phyloP scores from a whole-genome alignment of 2,797 vertebrate species.

The Hoplostethus atlanticus region DNA sequence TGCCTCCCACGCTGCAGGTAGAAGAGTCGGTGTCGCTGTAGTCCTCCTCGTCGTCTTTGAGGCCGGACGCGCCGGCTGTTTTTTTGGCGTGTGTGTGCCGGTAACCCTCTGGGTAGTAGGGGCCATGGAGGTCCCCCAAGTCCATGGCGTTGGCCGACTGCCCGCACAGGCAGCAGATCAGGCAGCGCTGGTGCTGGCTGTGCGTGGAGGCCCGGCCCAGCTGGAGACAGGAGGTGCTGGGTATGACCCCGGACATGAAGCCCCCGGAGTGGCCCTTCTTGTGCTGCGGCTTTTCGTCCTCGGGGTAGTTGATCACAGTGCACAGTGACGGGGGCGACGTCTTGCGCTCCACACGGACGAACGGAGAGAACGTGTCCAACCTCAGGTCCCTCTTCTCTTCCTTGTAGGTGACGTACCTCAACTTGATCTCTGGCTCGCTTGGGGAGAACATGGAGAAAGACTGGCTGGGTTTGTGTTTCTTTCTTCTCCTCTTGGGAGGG shows the following conservation, averaged over 20 bases:
- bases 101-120: slow-evolving; percentile 84
- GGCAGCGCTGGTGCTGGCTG: slow-evolving; percentile 59
- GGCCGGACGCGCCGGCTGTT: slow-evolving; percentile 30
- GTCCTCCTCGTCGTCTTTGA: slow-evolving; percentile 69
- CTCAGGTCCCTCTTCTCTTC: slow-evolving; percentile 79
- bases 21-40: slow-evolving; percentile 82
- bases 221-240: slow-evolving; percentile 81
- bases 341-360: slow-evolving; percentile 69
- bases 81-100: slow-evolving; percentile 61
- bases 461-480: slow-evolving; percentile 54
- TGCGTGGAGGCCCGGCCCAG: slow-evolving; percentile 73
- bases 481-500: slow-evolving; percentile 66
- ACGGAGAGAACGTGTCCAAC: slow-evolving; percentile 79
- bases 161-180: slow-evolving; percentile 85
- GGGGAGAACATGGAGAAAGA: slow-evolving; percentile 77
- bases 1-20: slow-evolving; percentile 50
- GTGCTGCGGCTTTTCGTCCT: slow-evolving; percentile 66
- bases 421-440: slow-evolving; percentile 85
- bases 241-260: slow-evolving; percentile 70
- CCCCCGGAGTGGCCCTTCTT: slow-evolving; percentile 66
- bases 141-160: slow-evolving; percentile 82
- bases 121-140: slow-evolving; percentile 87
- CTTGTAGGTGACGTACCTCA: slow-evolving; percentile 82
- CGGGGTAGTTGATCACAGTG: slow-evolving; percentile 81
- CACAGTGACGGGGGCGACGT: slow-evolving; percentile 64